A percentile compares a stretch with the other conserved stretches of the same genome.
Evolutionary conservation across 2,888 invertebrate genomes (phyloP).

Genomic region (Polyploca ridens): DNA sequence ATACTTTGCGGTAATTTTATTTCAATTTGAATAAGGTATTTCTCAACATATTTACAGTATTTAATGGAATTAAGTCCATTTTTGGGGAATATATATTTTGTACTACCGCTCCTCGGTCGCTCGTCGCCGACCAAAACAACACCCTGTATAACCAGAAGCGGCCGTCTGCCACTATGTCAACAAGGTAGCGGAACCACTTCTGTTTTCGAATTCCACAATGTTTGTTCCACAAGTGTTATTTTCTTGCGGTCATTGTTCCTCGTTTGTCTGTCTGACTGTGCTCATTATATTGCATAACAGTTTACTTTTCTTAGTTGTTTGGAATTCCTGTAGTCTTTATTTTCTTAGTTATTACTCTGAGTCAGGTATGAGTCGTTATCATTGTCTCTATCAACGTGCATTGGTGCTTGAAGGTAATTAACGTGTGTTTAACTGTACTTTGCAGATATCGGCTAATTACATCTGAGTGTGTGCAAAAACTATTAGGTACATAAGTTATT

Average conservation of each 20-base stretch:
- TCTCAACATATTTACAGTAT: too few relatives aligned
- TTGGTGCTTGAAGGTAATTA: background rate
- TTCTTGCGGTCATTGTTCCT: background rate
- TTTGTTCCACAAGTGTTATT: background rate
- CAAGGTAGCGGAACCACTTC: background rate
- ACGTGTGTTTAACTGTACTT: background rate
- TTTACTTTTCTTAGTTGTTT: conserved; percentile 12
- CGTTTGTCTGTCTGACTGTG: conserved; percentile 5
- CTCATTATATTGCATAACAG: conserved; percentile 19
- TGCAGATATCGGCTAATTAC: background rate
- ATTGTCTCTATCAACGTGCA: background rate
- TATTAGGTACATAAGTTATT: background rate
- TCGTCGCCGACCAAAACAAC: too few relatives aligned
- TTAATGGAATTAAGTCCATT: too few relatives aligned
- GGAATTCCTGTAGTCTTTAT: conserved; percentile 21
- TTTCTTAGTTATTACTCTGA: background rate
- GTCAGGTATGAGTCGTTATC: background rate
- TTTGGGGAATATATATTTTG: too few relatives aligned
- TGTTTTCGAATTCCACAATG: conserved; percentile 1
- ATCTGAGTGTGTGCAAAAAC: background rate
- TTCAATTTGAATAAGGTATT: too few relatives aligned
- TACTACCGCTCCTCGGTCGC: too few relatives aligned
- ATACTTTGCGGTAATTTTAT: too few relatives aligned
- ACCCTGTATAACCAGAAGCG: background rate
- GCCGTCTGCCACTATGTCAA: background rate